These are phyloP conservation scores for Cecidostiba fungosa DNA, from an alignment of 2,888 invertebrate genomes.

Conservation along the genomic window DNA sequence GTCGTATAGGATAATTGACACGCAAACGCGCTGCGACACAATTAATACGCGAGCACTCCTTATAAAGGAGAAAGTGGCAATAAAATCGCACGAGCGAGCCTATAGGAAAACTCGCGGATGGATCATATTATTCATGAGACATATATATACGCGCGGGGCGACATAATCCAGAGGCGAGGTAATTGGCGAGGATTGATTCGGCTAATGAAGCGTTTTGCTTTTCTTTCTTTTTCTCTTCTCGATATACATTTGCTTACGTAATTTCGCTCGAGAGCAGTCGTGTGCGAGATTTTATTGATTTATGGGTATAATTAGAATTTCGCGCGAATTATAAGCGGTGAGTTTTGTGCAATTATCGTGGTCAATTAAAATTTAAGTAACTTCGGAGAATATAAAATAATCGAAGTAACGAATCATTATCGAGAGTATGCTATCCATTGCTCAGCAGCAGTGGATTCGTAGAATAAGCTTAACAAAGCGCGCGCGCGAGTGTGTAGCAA, in stretches of 20 bases:
- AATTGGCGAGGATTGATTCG: constrained; percentile 53
- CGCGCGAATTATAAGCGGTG: neutral
- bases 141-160: neutral
- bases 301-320: neutral
- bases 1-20: constrained; percentile 53
- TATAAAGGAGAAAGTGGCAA: constrained; percentile 59
- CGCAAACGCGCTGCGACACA: constrained; percentile 46
- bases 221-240: neutral
- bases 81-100: constrained; percentile 39
- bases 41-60: constrained; percentile 59
- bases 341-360: neutral
- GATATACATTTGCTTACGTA: neutral
- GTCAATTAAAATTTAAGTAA: neutral
- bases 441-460: neutral
- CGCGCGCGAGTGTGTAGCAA: neutral
- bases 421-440: neutral
- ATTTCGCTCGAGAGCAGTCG: neutral
- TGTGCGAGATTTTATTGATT: neutral
- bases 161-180: constrained; percentile 41
- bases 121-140: constrained; percentile 56
- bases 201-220: constrained; percentile 50
- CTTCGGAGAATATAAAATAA: too few species aligned
- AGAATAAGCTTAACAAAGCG: neutral
- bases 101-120: constrained; percentile 45
- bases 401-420: neutral